Evolutionary conservation across 2,797 vertebrate species (phyloP).

Genomic region (Diplodus puntazzo): DNA sequence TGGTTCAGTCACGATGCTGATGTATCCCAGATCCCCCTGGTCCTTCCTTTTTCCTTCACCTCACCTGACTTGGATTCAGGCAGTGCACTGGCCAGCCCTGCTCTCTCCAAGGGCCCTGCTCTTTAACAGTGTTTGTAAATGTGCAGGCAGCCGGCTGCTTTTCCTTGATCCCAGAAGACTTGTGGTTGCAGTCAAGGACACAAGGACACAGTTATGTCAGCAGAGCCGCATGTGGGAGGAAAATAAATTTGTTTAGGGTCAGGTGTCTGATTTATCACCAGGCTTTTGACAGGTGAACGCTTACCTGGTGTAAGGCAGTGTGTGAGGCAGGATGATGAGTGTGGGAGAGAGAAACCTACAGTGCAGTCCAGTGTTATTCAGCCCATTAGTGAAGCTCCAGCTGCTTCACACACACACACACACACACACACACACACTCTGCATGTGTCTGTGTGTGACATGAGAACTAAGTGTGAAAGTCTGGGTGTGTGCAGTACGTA

Average conservation of each 20-base stretch:
- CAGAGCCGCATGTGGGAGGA: constrained; percentile 15
- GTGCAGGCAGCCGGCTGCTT: constrained; percentile 8
- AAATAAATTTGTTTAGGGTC: constrained; percentile 17
- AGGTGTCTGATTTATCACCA: constrained; percentile 39
- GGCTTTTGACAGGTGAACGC: constrained; percentile 47
- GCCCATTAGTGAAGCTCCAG: constrained; percentile 55
- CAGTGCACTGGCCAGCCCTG: constrained; percentile 18
- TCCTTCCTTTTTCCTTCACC: constrained; percentile 47
- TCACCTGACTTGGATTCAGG: constrained; percentile 33
- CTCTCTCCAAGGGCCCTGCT: constrained; percentile 20
- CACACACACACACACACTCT: constrained; percentile 4
- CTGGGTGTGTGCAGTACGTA: constrained; percentile 1
- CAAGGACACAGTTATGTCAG: constrained; percentile 44
- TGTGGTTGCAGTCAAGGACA: constrained; percentile 61
- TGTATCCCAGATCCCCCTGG: constrained; percentile 27
- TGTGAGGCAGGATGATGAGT: constrained; percentile 47
- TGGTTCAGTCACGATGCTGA: constrained; percentile 26
- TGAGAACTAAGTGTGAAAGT: constrained; percentile 15
- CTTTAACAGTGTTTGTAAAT: not conserved
- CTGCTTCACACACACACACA: constrained; percentile 17
- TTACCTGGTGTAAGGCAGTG: constrained; percentile 27
- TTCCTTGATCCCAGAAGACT: constrained; percentile 36
- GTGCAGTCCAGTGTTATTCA: constrained; percentile 37
- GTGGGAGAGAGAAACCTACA: constrained; percentile 34
- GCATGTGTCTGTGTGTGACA: constrained; percentile 25